phyloP scores from a whole-genome alignment of 2,888 invertebrate genomes.

The Notodonta ziczac region DNA sequence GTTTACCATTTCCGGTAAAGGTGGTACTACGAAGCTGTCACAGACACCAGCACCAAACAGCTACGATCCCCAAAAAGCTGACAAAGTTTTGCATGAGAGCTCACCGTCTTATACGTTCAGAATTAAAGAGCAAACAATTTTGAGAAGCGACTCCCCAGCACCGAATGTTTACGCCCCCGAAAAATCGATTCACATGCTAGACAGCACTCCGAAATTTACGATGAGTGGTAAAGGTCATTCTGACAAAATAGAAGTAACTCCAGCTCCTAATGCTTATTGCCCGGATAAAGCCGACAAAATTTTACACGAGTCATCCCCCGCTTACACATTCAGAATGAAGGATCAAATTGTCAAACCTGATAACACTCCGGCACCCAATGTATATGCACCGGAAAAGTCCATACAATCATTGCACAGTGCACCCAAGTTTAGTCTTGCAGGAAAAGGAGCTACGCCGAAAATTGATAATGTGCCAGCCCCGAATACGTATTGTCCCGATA shows the following conservation, averaged over 20 bases:
- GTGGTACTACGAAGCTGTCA: conserved; percentile 80
- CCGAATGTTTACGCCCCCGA: conserved; percentile 87
- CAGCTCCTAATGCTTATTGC: conserved; percentile 86
- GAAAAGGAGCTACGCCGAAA: conserved; percentile 80
- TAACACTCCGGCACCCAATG: conserved; percentile 87
- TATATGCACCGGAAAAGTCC: conserved; percentile 86
- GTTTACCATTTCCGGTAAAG: conserved; percentile 88
- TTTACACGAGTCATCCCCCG: conserved; percentile 77
- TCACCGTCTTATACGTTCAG: conserved; percentile 90
- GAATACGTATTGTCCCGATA: conserved; percentile 84
- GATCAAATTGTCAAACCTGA: conserved; percentile 72
- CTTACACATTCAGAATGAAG: conserved; percentile 78
- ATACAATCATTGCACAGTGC: conserved; percentile 80
- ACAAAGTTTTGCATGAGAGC: conserved; percentile 83
- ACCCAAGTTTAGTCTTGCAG: conserved; percentile 87
- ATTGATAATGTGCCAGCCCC: conserved; percentile 85
- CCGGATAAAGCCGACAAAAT: conserved; percentile 84
- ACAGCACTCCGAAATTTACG: conserved; percentile 85
- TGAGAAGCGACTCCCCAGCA: conserved; percentile 87
- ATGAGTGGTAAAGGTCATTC: conserved; percentile 84
- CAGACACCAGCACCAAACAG: conserved; percentile 86
- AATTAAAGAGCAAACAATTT: conserved; percentile 85
- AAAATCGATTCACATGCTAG: conserved; percentile 80
- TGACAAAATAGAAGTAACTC: conserved; percentile 81
- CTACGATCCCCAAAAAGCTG: conserved; percentile 86